Evolutionary conservation across 2,888 invertebrate genomes (phyloP).

Genomic region (Julus scandinavius): DNA sequence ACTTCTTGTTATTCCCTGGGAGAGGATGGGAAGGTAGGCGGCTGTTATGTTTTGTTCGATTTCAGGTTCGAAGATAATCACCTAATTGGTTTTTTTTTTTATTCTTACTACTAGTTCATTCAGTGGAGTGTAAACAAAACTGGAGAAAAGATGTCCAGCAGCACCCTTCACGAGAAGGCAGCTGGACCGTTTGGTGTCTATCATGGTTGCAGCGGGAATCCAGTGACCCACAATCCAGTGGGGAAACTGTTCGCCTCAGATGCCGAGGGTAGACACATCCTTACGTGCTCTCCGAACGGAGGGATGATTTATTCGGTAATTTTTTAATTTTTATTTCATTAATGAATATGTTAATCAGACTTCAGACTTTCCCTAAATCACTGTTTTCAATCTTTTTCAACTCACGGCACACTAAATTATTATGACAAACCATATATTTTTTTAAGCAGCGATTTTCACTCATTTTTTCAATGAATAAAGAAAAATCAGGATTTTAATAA

Average conservation of each 20-base stretch:
- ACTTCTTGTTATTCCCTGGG: slow-evolving; percentile 72
- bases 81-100: no score
- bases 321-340: no score
- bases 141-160: slow-evolving; percentile 65
- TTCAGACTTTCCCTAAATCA: no score
- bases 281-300: slow-evolving; percentile 66
- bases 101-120: slow-evolving; percentile 62
- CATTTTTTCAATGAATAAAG: no score
- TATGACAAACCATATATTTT: no score
- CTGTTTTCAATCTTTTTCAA: no score
- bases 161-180: slow-evolving; percentile 63
- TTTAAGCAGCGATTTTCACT: no score
- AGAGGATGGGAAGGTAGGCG: slow-evolving; percentile 70
- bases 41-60: not conserved
- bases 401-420: no score
- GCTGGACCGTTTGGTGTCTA: slow-evolving; percentile 62
- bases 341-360: no score
- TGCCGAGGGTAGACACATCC: slow-evolving; percentile 67
- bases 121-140: slow-evolving; percentile 67
- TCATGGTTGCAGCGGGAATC: slow-evolving; percentile 56
- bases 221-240: slow-evolving; percentile 62
- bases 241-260: slow-evolving; percentile 69
- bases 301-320: slow-evolving; percentile 68
- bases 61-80: not conserved
- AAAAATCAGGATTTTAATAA: no score